Evolutionary conservation across 1,140 invertebrate species (phyloP), one percentile per base, ranked within the genome.

Genomic region (Zaprionus ornatus): DNA sequence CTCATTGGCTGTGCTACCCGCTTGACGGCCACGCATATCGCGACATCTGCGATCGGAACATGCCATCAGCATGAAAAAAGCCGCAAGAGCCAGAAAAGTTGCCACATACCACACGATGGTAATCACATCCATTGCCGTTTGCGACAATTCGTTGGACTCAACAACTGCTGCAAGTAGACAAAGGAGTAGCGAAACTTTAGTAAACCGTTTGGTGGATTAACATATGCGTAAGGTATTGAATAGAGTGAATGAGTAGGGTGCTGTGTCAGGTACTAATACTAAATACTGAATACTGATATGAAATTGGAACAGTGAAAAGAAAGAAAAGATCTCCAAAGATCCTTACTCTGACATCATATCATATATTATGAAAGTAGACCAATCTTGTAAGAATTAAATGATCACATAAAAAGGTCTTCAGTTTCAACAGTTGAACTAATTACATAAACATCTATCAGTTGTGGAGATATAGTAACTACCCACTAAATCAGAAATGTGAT

Each of bases 61-160:
- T 32, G 91, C 91, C 91, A 92, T 92, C 13, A 92, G 85, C 70
- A 92, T 76, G 59, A 92, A 92, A 75, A 92, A 92, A 21, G 91
- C 91, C 9, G 84, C 91, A 27, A 92, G 62, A 10, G 91, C 91
- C 66, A 92, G 25, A 64, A 92, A 92, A 17, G 91, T 92, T 45
- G 91, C 90, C 59, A 92, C 84, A 75, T 92, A 92, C 91, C 91
- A 92, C 21, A 92, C 80, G 45, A 92, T 91, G n/a, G 91, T 92
- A 29, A 92, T 92, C 25, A 91, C 85, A 77, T 92, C 91, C 91
- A 92, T 92, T 4, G 91, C 91, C n/a, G 90, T 92, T 68, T 92
- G 91, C 25, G 91, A 92, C 23, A 92, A 73, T 40, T 92, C 91
- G 75, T 84, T 84, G 61, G 82, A 70, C 29, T 90, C 81, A 13